phyloP scores from a whole-genome alignment of 2,797 vertebrate genomes.

The Thamnophis elegans region DNA sequence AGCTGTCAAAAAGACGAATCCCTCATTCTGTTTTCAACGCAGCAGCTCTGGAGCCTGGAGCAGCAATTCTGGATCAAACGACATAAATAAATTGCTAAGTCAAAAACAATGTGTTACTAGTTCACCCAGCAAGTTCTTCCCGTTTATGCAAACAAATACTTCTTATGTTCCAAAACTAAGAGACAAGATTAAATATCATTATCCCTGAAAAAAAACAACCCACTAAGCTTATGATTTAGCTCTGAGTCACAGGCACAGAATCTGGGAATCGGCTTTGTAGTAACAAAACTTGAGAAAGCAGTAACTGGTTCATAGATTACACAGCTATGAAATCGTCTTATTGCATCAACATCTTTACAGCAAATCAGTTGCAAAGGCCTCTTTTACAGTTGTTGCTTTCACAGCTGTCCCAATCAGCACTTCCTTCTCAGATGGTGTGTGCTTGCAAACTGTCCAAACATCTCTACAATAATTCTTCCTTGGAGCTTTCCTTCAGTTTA shows the following conservation, averaged over 20 bases:
- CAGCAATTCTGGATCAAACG: neutral
- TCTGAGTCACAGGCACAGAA: neutral
- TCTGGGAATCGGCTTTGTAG: neutral
- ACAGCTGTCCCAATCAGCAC: neutral
- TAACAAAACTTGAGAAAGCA: neutral
- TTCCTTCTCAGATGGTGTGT: neutral
- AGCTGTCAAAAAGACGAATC: neutral
- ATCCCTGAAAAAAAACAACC: neutral
- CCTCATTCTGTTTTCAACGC: neutral
- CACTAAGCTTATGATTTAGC: neutral
- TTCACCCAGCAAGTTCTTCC: neutral
- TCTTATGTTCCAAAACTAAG: neutral
- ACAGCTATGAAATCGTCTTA: neutral
- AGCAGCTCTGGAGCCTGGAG: neutral
- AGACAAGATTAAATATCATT: neutral
- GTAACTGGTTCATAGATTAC: neutral
- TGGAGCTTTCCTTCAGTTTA: neutral
- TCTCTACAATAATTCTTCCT: neutral
- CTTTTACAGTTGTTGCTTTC: neutral
- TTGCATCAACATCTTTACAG: neutral
- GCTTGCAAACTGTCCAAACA: neutral
- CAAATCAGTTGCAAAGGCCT: neutral
- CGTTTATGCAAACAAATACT: neutral
- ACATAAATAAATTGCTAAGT: neutral
- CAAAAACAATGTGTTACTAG: neutral